Conservation (phyloP, 35 echinoderm and acorn worm species). For the Eucidaris tribuloides region DNA sequence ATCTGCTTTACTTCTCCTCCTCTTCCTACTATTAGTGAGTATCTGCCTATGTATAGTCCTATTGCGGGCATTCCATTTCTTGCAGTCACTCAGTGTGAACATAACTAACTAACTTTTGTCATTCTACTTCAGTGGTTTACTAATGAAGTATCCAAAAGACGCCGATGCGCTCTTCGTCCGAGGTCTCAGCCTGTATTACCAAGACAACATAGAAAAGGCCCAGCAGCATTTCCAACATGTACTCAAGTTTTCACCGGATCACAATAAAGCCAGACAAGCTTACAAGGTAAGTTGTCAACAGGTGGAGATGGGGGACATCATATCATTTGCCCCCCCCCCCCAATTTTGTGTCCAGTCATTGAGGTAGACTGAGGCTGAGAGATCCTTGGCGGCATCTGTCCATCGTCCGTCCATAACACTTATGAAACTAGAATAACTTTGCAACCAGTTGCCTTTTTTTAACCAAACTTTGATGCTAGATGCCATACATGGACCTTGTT, state of each 20-base stretch:
- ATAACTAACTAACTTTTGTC: neutral
- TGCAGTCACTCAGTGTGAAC: too few relatives aligned
- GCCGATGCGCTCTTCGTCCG: slow-evolving; percentile 92
- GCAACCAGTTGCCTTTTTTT: too few relatives aligned
- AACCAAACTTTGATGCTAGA: too few relatives aligned
- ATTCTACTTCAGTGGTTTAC: slow-evolving; percentile 49
- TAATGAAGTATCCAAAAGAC: slow-evolving; percentile 69
- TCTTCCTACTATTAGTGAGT: too few relatives aligned
- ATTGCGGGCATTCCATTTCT: too few relatives aligned
- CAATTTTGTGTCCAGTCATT: neutral
- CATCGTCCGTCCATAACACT: too few relatives aligned
- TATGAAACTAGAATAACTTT: too few relatives aligned
- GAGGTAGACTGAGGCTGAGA: too few relatives aligned
- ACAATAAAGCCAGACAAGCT: slow-evolving; percentile 69
- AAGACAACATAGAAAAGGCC: slow-evolving; percentile 97
- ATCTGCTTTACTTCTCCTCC: too few relatives aligned
- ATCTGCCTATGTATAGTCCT: too few relatives aligned
- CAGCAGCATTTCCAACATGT: slow-evolving; percentile 97
- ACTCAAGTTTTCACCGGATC: slow-evolving; percentile 83
- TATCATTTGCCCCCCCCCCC: neutral
- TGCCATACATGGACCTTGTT: too few relatives aligned
- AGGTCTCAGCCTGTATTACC: slow-evolving; percentile 90
- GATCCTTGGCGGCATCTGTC: too few relatives aligned
- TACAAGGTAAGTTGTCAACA: slow-evolving; percentile 82
- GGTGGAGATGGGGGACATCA: neutral